These are phyloP conservation scores for Eubasilissa splendida DNA, from an alignment of 2,888 invertebrate genomes.

Conservation along the genomic window DNA sequence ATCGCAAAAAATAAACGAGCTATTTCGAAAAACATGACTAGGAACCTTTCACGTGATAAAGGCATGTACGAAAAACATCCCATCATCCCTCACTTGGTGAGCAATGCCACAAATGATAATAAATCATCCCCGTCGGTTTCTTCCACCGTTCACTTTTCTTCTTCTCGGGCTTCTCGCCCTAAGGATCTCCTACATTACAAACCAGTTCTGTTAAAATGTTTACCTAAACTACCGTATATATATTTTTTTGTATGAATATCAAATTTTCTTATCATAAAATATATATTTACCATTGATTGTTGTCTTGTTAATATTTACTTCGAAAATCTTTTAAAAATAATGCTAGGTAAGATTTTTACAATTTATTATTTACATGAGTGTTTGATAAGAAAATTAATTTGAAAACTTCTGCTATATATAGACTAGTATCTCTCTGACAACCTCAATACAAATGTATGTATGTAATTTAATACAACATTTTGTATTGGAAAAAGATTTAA, in stretches of 20 bases:
- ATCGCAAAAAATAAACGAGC: conserved; percentile 30
- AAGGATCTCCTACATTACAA: conserved; percentile 16
- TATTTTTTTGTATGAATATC: conserved; percentile 2
- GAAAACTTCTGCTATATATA: no score
- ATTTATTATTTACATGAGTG: no score
- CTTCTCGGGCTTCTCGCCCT: neutral
- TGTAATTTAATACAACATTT: conserved; percentile 13
- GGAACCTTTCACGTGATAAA: conserved; percentile 29
- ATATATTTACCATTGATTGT: no score
- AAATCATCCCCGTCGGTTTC: conserved; percentile 49
- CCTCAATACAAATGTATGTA: neutral
- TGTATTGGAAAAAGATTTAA: neutral
- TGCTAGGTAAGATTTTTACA: no score
- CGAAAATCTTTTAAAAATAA: no score
- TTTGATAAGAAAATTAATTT: no score
- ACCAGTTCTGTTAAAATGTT: conserved; percentile 20
- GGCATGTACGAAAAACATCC: conserved; percentile 30
- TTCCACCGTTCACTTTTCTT: conserved; percentile 5
- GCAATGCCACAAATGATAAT: conserved; percentile 47
- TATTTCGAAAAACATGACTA: conserved; percentile 29
- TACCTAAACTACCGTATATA: neutral
- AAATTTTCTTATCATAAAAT: neutral
- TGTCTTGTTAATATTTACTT: no score
- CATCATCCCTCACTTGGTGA: conserved; percentile 10
- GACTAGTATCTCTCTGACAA: no score